Conservation (phyloP, 2,888 invertebrate species). For the Ischnus inquisitorius region DNA sequence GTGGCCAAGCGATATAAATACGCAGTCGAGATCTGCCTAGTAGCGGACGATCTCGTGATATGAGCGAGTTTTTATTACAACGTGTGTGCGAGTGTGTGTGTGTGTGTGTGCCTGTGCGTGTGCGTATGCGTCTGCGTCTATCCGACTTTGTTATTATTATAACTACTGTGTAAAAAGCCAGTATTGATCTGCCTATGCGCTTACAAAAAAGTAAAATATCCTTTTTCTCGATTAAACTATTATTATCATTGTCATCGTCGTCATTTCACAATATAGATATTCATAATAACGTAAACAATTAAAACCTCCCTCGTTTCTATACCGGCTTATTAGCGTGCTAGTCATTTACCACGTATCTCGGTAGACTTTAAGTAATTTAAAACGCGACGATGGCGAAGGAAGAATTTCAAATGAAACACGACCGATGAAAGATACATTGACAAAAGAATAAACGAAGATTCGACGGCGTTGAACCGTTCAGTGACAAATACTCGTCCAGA, state of each 20-base stretch:
- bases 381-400: constrained; percentile 43
- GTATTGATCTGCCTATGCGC: constrained; percentile 68
- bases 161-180: constrained; percentile 64
- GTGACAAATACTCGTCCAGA: constrained; percentile 66
- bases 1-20: constrained; percentile 59
- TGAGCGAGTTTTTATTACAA: constrained; percentile 44
- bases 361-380: constrained; percentile 64
- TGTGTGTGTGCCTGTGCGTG: constrained; percentile 20
- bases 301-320: constrained; percentile 63
- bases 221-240: constrained; percentile 50
- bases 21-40: constrained; percentile 57
- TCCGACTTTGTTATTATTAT: constrained; percentile 45
- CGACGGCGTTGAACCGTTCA: constrained; percentile 35
- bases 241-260: constrained; percentile 54
- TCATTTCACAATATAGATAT: constrained; percentile 39
- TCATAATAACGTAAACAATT: constrained; percentile 51
- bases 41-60: constrained; percentile 57
- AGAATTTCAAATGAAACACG: constrained; percentile 19
- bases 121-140: constrained; percentile 20
- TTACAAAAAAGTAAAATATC: constrained; percentile 47
- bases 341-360: constrained; percentile 68
- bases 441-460: constrained; percentile 17
- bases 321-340: constrained; percentile 70
- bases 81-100: constrained; percentile 7
- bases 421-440: background rate